Conservation (phyloP, 2,888 invertebrate genomes). For the Aproaerema taeniolella region DNA sequence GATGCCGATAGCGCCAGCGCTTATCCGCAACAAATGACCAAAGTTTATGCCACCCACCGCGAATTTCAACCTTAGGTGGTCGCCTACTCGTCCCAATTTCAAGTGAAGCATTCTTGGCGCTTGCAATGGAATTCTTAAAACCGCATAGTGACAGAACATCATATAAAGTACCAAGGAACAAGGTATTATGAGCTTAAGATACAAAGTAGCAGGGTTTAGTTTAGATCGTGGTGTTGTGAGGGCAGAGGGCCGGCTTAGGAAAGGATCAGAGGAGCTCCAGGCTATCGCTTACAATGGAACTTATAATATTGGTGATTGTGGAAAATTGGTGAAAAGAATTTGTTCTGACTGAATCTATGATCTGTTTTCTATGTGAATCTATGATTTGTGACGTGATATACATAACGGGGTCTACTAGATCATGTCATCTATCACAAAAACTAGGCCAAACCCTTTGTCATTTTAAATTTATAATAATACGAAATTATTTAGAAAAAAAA, state of each 20-base stretch:
- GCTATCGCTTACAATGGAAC: constrained; percentile 69
- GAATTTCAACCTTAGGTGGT: constrained; percentile 38
- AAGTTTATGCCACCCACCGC: constrained; percentile 27
- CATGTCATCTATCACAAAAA: no score
- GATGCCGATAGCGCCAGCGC: constrained; percentile 75
- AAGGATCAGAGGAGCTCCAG: constrained; percentile 62
- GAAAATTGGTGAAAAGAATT: constrained; percentile 53
- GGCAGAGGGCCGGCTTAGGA: constrained; percentile 47
- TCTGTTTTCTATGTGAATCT: no score
- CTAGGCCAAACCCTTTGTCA: no score
- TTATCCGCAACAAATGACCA: constrained; percentile 40
- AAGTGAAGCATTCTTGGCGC: constrained; percentile 27
- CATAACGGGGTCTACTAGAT: no score
- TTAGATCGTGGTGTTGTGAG: constrained; percentile 30
- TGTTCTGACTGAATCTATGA: no score
- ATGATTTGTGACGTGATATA: no score
- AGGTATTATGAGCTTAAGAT: constrained; percentile 51
- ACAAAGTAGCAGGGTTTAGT: constrained; percentile 42
- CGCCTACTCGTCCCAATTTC: constrained; percentile 29
- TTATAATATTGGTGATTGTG: constrained; percentile 66
- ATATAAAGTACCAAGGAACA: constrained; percentile 51
- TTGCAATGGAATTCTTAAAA: constrained; percentile 38
- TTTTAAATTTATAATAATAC: no score
- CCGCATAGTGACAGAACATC: constrained; percentile 59
- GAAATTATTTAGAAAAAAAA: no score